Base-by-base conservation (phyloP, 2,113 vertebrate genomes). In the Formicarius rufipectus region DNA sequence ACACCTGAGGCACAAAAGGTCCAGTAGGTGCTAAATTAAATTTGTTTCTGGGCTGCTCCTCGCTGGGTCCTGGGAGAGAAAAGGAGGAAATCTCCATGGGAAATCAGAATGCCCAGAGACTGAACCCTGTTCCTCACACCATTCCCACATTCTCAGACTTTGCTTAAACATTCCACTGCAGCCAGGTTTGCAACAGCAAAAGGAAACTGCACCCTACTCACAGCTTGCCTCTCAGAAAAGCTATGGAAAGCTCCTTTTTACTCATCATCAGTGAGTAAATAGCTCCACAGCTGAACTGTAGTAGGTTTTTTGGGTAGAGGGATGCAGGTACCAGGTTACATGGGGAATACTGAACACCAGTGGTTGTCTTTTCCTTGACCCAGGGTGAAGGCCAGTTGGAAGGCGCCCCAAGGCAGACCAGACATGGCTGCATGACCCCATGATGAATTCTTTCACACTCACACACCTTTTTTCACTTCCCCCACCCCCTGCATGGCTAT, bases 281-380 rank as follows among this genome's bases (percentile, higher is more conserved):
- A 31, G 4, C 4, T 39, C 33, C 6, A 1, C 6, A 68, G 45
- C 9, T 50, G 31, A 93, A 27, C 18, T n/a, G 31, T 27, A 63
- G 60, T 1, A 67, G 14, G 23, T 7, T 16, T 23, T 83, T 63
- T 24, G 56, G 9, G 47, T 8, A 63, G 39, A 39, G 24, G 8
- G 27, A 22, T 42, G 25, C 22, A 45, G 30, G 14, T 35, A 24
- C 9, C 17, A 72, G 20, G 28, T 40, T 50, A 19, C 24, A 23
- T 13, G 27, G n/a, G 8, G 21, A 64, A 35, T 27, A 55, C 27
- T 2, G 23, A 64, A 66, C 8, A 49, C 21, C 0, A 0, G 6
- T 14, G 21, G 5, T 22, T 39, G 6, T 62, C 45, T 72, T 25
- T 21, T 71, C 35, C 42, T 74, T 63, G 37, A 55, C 33, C 24